Conservation (phyloP, 2,113 vertebrate genomes). For the Manacus vitellinus region DNA sequence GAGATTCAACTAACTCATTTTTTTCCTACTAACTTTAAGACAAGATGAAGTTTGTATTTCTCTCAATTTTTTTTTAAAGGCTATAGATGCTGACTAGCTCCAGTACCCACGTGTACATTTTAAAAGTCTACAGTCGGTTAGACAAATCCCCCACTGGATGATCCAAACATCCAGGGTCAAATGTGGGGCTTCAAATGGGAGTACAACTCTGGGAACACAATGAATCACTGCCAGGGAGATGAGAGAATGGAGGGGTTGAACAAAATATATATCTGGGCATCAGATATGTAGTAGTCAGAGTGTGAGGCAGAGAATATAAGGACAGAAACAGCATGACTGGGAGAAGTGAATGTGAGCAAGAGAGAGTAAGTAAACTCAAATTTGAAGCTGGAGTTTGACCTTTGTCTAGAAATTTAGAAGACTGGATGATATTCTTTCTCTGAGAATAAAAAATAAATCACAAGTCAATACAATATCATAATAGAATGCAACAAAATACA, state of each 20-base stretch:
- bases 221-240: not conserved
- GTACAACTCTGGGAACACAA: not conserved
- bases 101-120: not conserved
- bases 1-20: not conserved
- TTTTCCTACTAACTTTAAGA: not conserved
- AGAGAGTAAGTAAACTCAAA: not conserved
- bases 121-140: not conserved
- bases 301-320: not conserved
- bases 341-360: not conserved
- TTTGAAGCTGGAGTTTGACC: not conserved
- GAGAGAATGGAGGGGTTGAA: fast-evolving
- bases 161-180: not conserved
- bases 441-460: not conserved
- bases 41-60: not conserved
- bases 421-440: not conserved
- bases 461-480: not conserved
- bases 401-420: not conserved
- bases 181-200: not conserved
- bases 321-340: not conserved
- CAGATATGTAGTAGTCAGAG: not conserved
- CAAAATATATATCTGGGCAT: not conserved
- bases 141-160: not conserved
- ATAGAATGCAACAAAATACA: not conserved
- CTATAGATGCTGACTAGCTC: not conserved
- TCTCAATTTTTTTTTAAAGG: not conserved